Evolutionary conservation across 2,113 vertebrate genomes (phyloP), one percentile per base, ranked within the genome.

Genomic region (Scortum barcoo): DNA sequence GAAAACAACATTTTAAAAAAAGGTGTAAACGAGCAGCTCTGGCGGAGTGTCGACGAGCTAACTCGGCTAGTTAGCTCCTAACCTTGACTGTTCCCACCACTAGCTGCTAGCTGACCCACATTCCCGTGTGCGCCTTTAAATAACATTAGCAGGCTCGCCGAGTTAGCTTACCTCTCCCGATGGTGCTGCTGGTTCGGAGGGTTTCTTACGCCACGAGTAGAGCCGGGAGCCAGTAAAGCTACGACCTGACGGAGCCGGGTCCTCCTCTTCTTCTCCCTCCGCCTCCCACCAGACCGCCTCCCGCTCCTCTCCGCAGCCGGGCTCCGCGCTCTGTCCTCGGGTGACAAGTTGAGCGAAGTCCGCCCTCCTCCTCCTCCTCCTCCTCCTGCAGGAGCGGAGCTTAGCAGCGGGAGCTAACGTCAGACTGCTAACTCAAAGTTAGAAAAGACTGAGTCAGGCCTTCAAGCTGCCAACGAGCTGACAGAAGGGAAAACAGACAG

Each of bases 81-180:
- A 91, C 88, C 90, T 89, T 92, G 86, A 74, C 46, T 74, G 80
- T n/a, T n/a, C n/a, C 65, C 62, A 78, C 76, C 24, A 77, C 69
- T 79, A 81, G 89, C 91, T 38, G 73, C 80, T 94, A 93, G 93
- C 87, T 93, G 89, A 94, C 91, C 93, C 86, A 90, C 84, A 91
- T 92, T 91, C 86, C 86, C 73, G 56, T 81, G 33, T 67, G 57
- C 54, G 87, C 65, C 67, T 86, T 84, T 80, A 87, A 89, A 86
- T 51, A 68, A 78, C 78, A 70, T 53, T 81, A 69, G 85, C 85
- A 14, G 26, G 13, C 46, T 60, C 54, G 10, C 53, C 57, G 72
- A 46, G 76, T 84, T 79, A 28, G 60, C 92, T 92, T 91, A 94
- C 93, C 90, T 92, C 80, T 81, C 56, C 53, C 69, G 16, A 5